These are phyloP conservation scores for Caloenas nicobarica DNA, from an alignment of 2,113 vertebrate species.

Conservation along the genomic window DNA sequence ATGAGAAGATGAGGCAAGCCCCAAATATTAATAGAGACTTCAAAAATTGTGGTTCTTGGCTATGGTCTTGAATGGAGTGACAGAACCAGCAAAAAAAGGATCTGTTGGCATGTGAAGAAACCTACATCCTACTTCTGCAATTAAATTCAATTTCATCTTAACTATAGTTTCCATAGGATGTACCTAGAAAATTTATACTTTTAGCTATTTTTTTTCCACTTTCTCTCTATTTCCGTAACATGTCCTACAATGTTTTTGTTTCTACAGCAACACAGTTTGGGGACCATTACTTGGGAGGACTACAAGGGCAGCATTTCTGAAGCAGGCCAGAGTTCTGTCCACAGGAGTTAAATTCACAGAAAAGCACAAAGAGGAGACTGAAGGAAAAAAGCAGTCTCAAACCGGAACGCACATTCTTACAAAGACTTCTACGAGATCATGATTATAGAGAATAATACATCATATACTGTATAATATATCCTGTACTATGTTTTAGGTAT, in stretches of 20 bases:
- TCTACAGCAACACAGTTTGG: not conserved
- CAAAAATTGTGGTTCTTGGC: not conserved
- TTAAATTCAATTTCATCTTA: not conserved
- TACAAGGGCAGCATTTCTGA: not conserved
- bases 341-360: not conserved
- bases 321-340: not conserved
- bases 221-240: not conserved
- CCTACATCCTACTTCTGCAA: not conserved
- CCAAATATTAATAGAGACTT: not conserved
- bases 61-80: not conserved
- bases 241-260: not conserved
- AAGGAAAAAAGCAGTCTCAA: not conserved
- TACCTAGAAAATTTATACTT: not conserved
- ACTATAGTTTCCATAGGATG: not conserved
- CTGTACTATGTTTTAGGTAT: not conserved
- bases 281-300: not conserved
- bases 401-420: not conserved
- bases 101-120: not conserved
- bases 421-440: not conserved
- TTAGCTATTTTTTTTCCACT: not conserved
- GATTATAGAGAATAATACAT: not conserved
- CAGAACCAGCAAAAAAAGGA: not conserved
- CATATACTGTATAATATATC: not conserved
- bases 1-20: not conserved
- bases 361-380: not conserved